Base-by-base conservation (phyloP, 2,888 invertebrate species). In the Mantis religiosa region DNA sequence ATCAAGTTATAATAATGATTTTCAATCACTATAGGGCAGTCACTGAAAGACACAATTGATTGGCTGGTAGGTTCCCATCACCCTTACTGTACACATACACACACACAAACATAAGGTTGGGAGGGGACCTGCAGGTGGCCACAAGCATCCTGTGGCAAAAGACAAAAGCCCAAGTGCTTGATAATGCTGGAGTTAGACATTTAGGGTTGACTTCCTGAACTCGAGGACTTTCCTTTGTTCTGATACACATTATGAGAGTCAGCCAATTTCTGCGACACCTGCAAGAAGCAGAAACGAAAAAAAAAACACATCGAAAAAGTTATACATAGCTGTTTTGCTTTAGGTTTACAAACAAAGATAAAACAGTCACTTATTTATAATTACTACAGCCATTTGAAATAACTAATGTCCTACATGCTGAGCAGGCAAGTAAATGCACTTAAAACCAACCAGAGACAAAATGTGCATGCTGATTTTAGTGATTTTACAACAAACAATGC, bases 251-350 rank as follows among this genome's bases (percentile, higher is more conserved):
- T 88, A 85, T 85, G 81, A 82, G 88, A 82, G 82, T 89, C 89
- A 28, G 89, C 89, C 89, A 89, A 85, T 89, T 89, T 89, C 89
- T 89, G 89, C 89, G 85, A 27, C 89, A 89, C 87, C 89, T 89
- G 89, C 84, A 89, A 89, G 84, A 87, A 89, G 30, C 85, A 89
- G 41, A 89, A 89, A 86, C 83, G 83, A 71, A 71, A 71, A 71
- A 71, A 71, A 71, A 84, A 71, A 89, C 84, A 87, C 87, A 47
- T 84, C 87, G 84, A 85, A 87, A 89, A 34, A 71, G 83, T 82
- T 82, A 82, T 85, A 88, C 86, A 84, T 71, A 84, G 25, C 54
- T 71, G 54, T 71, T 41, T 71, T 71, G 54, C 54, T 71, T 71
- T 71, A 71, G 20, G 54, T 71, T 71, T 71, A 71, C 54, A 71